These are phyloP conservation scores for Uropsilus gracilis DNA, from an alignment of 2,113 vertebrate genomes.

Conservation along the genomic window DNA sequence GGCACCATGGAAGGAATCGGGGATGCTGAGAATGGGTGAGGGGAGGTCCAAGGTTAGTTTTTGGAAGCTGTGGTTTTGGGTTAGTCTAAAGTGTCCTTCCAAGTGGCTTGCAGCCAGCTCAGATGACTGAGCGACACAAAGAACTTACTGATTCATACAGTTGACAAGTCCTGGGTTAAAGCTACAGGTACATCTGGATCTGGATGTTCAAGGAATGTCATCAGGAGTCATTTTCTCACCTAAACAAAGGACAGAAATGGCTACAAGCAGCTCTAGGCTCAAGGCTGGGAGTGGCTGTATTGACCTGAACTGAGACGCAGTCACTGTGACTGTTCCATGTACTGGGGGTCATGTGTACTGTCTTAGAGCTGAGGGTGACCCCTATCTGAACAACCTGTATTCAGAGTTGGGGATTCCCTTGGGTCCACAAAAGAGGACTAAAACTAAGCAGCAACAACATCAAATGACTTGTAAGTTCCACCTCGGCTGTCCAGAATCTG, in stretches of 20 bases:
- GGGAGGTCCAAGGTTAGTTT: not conserved
- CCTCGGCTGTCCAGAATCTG: not conserved
- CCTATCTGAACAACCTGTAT: not conserved
- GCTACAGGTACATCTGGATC: not conserved
- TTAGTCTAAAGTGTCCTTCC: not conserved
- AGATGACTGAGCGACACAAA: conserved; percentile 9
- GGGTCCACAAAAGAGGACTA: not conserved
- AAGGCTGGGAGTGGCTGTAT: not conserved
- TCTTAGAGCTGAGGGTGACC: not conserved
- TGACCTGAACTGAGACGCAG: not conserved
- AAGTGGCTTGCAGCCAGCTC: not conserved
- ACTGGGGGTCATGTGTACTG: not conserved
- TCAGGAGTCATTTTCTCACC: not conserved
- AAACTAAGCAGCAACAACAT: not conserved
- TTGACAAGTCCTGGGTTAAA: not conserved
- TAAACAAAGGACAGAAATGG: conserved; percentile 10
- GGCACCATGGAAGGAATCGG: not conserved
- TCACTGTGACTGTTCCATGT: not conserved
- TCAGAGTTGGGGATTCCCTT: not conserved
- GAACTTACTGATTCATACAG: not conserved
- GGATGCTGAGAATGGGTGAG: not conserved
- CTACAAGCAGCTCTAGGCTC: not conserved
- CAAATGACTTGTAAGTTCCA: not conserved
- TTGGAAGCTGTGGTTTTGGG: not conserved
- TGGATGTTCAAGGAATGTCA: not conserved